Base-by-base conservation (phyloP, 2,797 vertebrate genomes). In the Phoeniculus purpureus region DNA sequence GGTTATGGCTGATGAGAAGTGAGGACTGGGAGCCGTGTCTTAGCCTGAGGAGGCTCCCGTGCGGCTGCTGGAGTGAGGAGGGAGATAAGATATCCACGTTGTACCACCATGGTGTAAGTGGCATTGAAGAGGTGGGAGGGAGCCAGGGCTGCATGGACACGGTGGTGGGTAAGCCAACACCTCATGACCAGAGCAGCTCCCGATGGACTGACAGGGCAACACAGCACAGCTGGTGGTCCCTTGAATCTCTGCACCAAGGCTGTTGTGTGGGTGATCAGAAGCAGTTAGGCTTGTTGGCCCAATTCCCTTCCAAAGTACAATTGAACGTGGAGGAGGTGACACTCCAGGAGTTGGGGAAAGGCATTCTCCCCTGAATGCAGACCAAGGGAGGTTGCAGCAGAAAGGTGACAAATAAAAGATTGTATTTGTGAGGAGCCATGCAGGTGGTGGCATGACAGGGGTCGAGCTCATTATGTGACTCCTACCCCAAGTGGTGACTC, bases 261-360 rank as follows among this genome's bases (percentile, higher is more conserved):
- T 93, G 66, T 51, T 85, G 66, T 70, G 73, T 93, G 91, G 89
- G 94, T 90, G 91, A 91, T 91, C 81, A 72, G 93, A 72, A 94
- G 75, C 74, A 80, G 78, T 90, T 90, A 92, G 75, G 86, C 70
- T 80, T 93, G 90, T 92, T 95, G 93, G 40, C 66, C 84, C 70
- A 40, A 81, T 91, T 93, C 85, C 76, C 79, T 92, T 85, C 84
- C 59, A 75, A 90, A 95, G 82, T 58, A 91, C 81, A 88, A 88
- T 81, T 22, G 85, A 65, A 27, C 25, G 70, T 72, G 60, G 78
- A 81, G 50, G 56, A 58, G 83, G 68, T 80, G 65, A 47, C 78
- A 50, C 81, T 81, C 91, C 84, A 93, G 79, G 75, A 91, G 37
- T 23, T 62, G 52, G 22, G 68, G 31, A 93, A 93, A 76, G 37